Base-by-base conservation (phyloP, 2,797 vertebrate genomes). In the Varecia variegata region DNA sequence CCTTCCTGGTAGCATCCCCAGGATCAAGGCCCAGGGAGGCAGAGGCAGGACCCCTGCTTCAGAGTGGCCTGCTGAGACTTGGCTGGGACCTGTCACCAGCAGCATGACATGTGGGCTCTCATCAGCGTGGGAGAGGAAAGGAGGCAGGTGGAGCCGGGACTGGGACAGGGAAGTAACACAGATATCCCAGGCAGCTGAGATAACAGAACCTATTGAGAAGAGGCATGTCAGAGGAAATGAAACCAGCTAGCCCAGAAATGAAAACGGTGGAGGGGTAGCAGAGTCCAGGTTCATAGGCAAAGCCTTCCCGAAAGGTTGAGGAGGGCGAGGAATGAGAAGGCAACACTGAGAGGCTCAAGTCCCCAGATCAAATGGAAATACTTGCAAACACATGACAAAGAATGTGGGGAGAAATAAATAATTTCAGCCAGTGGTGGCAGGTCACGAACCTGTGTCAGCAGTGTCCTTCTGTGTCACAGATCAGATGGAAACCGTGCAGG, bases 151-250 rank as follows among this genome's bases (percentile, higher is more conserved):
- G 82, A 94, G 96, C 84, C 94, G 52, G 74, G 92, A 14, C 96
- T 89, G 60, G 71, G 77, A 94, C 40, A 76, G 87, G 73, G 87
- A 96, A 98, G 96, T 93, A 89, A 71, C 79, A 84, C 96, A 96
- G 97, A 98, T 96, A 94, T 70, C 94, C 93, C 0, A 11, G 96
- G 95, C 98, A 98, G 98, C 98, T 98, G 98, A 98, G 98, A 98
- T 97, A 98, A 98, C 98, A 98, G 97, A 98, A 96, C 93, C 94
- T 93, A 95, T 7, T 0, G 91, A 97, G 62, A 97, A 85, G 89
- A 94, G 94, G 93, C 93, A 54, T 23, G 92, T 97, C 98, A 97
- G 93, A 98, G 98, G 98, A 98, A 98, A 98, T 85, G 93, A 96
- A 89, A 97, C 96, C 94, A 94, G 95, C 94, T 89, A 96, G 79